A percentile compares a stretch with the other conserved stretches of the same genome.
These are phyloP conservation scores for Myxocyprinus asiaticus DNA, from an alignment of 2,113 vertebrate species.

Conservation along the genomic window DNA sequence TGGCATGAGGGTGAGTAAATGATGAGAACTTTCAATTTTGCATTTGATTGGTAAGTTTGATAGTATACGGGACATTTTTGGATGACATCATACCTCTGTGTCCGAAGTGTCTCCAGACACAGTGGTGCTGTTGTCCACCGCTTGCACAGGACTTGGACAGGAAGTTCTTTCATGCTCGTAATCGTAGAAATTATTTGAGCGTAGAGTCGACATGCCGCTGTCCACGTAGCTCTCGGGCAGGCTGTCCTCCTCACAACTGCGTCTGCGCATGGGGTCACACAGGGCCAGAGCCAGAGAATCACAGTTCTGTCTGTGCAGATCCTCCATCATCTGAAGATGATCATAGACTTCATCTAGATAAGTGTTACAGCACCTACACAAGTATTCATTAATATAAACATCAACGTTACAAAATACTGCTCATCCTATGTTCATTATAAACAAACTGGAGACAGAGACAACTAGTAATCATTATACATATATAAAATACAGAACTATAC, in stretches of 20 bases:
- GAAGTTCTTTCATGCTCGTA: constrained; percentile 82
- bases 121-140: constrained; percentile 64
- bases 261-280: constrained; percentile 86
- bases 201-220: constrained; percentile 91
- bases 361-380: constrained; percentile 75
- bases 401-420: neutral
- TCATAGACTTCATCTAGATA: constrained; percentile 77
- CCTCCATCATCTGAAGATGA: constrained; percentile 28
- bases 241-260: constrained; percentile 87
- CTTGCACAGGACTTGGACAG: constrained; percentile 61
- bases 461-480: no score
- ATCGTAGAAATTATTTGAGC: constrained; percentile 89
- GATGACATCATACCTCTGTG: constrained; percentile 77
- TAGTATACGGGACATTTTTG: no score
- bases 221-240: constrained; percentile 75
- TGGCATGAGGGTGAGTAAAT: no score
- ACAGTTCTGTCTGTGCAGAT: constrained; percentile 61
- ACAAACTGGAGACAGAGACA: no score
- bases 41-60: no score
- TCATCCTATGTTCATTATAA: no score
- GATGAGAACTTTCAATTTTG: no score
- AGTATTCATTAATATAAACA: neutral
- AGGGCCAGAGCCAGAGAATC: constrained; percentile 89
- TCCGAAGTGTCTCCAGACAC: constrained; percentile 80
- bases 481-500: no score